phyloP scores from a whole-genome alignment of 2,797 vertebrate species.

The Dendrocincla tyrannina region DNA sequence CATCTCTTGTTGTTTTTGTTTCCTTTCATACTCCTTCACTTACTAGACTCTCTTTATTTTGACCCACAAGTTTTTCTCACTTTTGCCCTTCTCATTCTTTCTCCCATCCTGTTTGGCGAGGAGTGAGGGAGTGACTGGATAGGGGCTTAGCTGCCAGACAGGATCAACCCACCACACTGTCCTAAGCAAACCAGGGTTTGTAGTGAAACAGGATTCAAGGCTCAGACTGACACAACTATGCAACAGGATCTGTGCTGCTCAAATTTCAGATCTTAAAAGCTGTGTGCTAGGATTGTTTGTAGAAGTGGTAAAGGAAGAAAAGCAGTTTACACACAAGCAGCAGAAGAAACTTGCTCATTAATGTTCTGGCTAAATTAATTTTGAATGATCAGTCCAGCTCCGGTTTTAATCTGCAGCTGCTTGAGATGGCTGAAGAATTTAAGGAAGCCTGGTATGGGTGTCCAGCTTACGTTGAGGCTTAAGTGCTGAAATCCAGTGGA shows the following conservation, averaged over 20 bases:
- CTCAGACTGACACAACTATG: neutral
- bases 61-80: neutral
- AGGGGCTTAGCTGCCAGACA: neutral
- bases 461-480: neutral
- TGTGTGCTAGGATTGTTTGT: neutral
- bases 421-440: neutral
- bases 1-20: neutral
- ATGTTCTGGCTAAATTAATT: neutral
- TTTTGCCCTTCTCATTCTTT: neutral
- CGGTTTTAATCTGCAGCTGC: neutral
- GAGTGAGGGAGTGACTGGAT: neutral
- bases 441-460: neutral
- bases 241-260: neutral
- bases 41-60: neutral
- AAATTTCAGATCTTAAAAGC: neutral
- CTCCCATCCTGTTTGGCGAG: rapidly evolving
- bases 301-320: neutral
- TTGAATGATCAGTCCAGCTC: neutral
- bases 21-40: neutral
- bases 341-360: neutral
- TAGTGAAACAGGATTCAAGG: neutral
- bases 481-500: neutral
- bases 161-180: neutral
- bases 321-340: neutral
- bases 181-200: neutral